Conservation (phyloP, 92 coral and sea anemone genomes). For the Heteractis magnifica region DNA sequence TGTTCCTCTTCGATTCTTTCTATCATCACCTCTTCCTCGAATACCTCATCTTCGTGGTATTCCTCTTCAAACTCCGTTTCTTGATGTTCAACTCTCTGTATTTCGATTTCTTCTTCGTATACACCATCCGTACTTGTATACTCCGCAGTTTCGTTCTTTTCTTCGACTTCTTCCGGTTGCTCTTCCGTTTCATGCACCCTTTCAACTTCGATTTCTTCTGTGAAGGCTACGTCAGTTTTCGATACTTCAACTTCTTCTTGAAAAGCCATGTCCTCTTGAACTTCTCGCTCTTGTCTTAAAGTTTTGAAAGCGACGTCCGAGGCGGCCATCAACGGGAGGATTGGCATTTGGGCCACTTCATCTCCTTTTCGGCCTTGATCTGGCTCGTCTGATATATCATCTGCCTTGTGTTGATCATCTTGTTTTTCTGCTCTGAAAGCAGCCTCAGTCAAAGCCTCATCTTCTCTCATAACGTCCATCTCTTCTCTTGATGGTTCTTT, state of each 20-base stretch:
- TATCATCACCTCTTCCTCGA: slow-evolving; percentile 69
- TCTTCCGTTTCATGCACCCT: slow-evolving; percentile 49
- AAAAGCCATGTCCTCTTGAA: slow-evolving; percentile 13
- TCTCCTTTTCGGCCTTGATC: slow-evolving; percentile 21
- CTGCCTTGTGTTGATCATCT: slow-evolving; percentile 2
- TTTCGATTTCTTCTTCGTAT: slow-evolving; percentile 38
- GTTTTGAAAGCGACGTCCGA: not conserved
- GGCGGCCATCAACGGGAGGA: not conserved
- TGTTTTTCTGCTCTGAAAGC: slow-evolving; percentile 58
- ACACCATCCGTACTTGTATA: slow-evolving; percentile 10
- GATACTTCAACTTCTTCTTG: slow-evolving; percentile 53
- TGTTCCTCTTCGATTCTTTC: slow-evolving; percentile 28
- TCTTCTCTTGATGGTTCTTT: slow-evolving; percentile 42
- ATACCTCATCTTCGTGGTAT: slow-evolving; percentile 36
- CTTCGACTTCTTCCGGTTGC: slow-evolving; percentile 22
- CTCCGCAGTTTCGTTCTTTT: slow-evolving; percentile 32
- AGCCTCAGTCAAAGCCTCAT: slow-evolving; percentile 63
- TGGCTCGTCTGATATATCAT: slow-evolving; percentile 20
- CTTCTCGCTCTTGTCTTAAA: not conserved
- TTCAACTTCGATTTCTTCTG: slow-evolving; percentile 32
- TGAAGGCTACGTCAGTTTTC: slow-evolving; percentile 6
- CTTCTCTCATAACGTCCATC: slow-evolving; percentile 54
- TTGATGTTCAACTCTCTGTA: slow-evolving; percentile 22
- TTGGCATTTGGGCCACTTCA: slow-evolving; percentile 6
- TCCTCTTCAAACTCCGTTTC: slow-evolving; percentile 12